A percentile compares a stretch with the other conserved stretches of the same genome.
Conservation (phyloP, 1,140 invertebrate species). For the Tetragonula clypearis region DNA sequence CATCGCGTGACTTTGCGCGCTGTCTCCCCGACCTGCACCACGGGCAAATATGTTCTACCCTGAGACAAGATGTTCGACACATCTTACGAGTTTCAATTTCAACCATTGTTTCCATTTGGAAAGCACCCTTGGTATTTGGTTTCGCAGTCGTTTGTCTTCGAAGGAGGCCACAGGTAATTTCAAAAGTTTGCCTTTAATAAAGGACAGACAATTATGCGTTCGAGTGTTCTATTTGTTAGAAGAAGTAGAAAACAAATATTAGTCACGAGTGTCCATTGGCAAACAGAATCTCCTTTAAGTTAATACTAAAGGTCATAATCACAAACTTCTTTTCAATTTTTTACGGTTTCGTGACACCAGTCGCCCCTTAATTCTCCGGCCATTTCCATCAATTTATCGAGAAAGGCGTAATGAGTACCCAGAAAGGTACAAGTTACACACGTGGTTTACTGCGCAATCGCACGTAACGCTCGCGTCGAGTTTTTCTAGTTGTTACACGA, state of each 20-base stretch:
- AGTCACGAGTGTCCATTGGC: neutral
- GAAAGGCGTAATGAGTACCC: constrained; percentile 11
- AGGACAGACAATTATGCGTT: neutral
- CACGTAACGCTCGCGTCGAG: constrained; percentile 6
- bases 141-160: neutral
- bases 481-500: neutral
- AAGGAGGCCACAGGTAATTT: neutral
- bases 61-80: neutral
- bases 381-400: constrained; percentile 26
- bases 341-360: neutral
- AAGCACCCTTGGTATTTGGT: no score
- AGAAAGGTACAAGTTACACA: constrained; percentile 9
- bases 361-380: constrained; percentile 1
- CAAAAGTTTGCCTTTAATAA: neutral
- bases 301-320: neutral
- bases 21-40: neutral
- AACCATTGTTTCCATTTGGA: neutral
- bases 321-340: constrained; percentile 35
- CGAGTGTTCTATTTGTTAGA: neutral
- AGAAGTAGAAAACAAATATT: neutral
- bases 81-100: neutral
- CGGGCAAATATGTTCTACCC: neutral
- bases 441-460: neutral
- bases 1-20: constrained; percentile 20
- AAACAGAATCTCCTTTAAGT: no score